Evolutionary conservation across 2,888 invertebrate genomes (phyloP).

Genomic region (Aspidiotus destructor): DNA sequence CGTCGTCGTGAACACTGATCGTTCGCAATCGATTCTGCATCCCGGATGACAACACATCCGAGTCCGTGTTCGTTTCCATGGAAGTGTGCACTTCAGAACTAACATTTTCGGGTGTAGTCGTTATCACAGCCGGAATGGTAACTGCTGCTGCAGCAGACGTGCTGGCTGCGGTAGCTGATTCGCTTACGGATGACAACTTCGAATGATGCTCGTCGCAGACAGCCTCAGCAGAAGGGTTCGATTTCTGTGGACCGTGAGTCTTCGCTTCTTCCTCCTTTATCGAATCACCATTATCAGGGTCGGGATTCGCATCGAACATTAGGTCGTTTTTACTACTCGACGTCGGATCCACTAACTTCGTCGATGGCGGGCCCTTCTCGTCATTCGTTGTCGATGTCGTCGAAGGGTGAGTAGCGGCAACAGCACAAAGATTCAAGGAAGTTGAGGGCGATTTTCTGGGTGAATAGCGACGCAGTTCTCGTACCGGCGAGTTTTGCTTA

Average conservation of each 20-base stretch:
- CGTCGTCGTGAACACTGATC: constrained; percentile 13
- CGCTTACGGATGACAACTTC: constrained; percentile 8
- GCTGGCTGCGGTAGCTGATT: background rate
- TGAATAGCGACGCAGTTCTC: constrained; percentile 14
- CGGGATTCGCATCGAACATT: constrained; percentile 14
- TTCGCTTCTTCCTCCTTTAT: background rate
- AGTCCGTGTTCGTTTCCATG: constrained; percentile 3
- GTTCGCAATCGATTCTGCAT: background rate
- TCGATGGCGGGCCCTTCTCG: background rate
- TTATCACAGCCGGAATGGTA: constrained; percentile 32
- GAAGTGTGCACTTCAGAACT: background rate
- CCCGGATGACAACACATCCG: background rate
- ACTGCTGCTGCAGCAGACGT: constrained; percentile 17
- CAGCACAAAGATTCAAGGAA: background rate
- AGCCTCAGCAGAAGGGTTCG: background rate
- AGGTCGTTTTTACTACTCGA: background rate
- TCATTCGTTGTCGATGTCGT: background rate
- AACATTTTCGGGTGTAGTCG: constrained; percentile 26
- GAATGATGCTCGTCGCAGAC: constrained; percentile 10
- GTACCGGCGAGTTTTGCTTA: constrained; percentile 25
- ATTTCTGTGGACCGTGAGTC: background rate
- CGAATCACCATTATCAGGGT: constrained; percentile 7
- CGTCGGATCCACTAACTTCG: background rate
- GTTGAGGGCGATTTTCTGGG: constrained; percentile 13
- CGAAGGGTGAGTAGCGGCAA: background rate